Conservation (phyloP, 2,888 invertebrate species). For the Linnaemya vulpina region DNA sequence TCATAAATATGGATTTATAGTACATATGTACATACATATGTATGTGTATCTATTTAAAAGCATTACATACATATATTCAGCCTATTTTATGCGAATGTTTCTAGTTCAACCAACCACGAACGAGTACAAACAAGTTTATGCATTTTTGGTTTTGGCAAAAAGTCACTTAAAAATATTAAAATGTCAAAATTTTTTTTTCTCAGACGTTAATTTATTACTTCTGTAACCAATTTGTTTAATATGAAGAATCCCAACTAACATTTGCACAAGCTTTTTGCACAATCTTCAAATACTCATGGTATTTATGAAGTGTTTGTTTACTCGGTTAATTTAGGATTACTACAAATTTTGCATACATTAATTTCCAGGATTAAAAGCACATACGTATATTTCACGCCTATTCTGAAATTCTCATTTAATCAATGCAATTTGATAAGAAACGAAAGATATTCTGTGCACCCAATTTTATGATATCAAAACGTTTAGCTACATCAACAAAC, state of each 20-base stretch:
- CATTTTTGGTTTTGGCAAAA: constrained; percentile 59
- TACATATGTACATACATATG: neutral
- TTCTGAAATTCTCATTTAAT: too few species aligned
- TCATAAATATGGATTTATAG: too few species aligned
- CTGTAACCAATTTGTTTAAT: constrained; percentile 53
- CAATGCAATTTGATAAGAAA: too few species aligned
- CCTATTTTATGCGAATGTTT: constrained; percentile 48
- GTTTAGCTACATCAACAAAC: too few species aligned
- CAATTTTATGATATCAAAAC: too few species aligned
- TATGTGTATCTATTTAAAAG: neutral
- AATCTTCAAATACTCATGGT: neutral
- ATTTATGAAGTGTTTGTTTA: too few species aligned
- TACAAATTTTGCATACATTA: too few species aligned
- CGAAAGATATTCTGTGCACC: too few species aligned
- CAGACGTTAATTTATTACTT: constrained; percentile 63
- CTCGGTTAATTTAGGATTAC: too few species aligned
- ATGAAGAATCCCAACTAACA: constrained; percentile 13
- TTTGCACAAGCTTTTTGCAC: neutral
- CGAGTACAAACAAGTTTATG: constrained; percentile 1
- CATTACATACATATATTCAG: neutral
- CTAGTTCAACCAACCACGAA: constrained; percentile 24
- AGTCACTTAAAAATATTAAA: constrained; percentile 70
- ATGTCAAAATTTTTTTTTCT: constrained; percentile 60
- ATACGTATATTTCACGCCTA: too few species aligned
- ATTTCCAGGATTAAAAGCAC: too few species aligned